Evolutionary conservation across 2,797 vertebrate genomes (phyloP).

Genomic region (Tokudaia muenninki): DNA sequence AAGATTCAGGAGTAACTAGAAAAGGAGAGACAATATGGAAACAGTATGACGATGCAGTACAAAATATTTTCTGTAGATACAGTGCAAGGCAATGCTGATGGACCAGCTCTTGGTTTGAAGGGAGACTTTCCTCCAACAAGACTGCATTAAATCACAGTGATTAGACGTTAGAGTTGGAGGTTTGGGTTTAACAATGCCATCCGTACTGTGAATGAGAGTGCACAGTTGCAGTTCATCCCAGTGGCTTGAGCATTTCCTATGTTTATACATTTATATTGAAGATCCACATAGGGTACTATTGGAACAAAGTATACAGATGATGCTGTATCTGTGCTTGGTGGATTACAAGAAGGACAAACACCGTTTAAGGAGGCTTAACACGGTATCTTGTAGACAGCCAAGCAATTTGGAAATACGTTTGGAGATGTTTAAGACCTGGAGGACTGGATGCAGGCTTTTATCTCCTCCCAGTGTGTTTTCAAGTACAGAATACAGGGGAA

Average conservation of each 20-base stretch:
- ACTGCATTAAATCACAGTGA: not conserved
- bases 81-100: not conserved
- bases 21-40: slow-evolving; percentile 64
- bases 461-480: not conserved
- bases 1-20: slow-evolving; percentile 79
- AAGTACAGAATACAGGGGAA: not conserved
- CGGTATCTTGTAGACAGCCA: not conserved
- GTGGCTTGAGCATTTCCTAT: slow-evolving; percentile 9
- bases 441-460: not conserved
- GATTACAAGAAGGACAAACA: not conserved
- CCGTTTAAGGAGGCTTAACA: not conserved
- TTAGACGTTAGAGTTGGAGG: not conserved
- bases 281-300: not conserved
- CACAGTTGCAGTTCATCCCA: not conserved
- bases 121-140: slow-evolving; percentile 15
- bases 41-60: not conserved
- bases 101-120: not conserved
- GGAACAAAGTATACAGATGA: not conserved
- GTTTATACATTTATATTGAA: not conserved
- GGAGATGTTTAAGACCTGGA: not conserved
- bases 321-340: not conserved
- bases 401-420: not conserved
- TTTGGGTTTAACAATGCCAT: not conserved
- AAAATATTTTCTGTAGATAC: not conserved
- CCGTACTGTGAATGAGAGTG: not conserved